Conservation (phyloP, 2,888 invertebrate genomes). For the Ptychoptera contaminata region DNA sequence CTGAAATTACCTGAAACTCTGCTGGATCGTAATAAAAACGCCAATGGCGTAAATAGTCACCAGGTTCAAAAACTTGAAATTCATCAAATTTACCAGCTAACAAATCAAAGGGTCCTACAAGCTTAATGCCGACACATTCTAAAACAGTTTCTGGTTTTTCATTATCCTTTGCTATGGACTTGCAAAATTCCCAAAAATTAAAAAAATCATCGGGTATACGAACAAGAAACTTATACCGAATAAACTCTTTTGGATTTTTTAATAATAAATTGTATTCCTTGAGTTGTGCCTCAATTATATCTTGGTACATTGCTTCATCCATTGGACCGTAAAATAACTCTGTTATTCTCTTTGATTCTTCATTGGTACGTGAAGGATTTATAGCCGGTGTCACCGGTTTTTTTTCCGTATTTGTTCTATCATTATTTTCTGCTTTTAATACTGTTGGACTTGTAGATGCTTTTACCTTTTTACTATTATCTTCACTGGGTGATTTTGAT, state of each 20-base stretch:
- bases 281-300: too few relatives aligned
- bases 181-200: slow-evolving; percentile 64
- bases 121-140: slow-evolving; percentile 44
- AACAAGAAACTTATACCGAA: slow-evolving; percentile 60
- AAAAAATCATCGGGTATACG: slow-evolving; percentile 87
- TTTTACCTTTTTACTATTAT: not conserved
- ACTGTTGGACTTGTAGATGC: not conserved
- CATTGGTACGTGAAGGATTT: not conserved
- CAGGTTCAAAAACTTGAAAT: slow-evolving; percentile 36
- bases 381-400: not conserved
- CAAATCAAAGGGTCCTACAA: slow-evolving; percentile 83
- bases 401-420: not conserved
- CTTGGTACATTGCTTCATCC: too few relatives aligned
- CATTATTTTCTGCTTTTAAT: not conserved
- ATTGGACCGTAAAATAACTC: too few relatives aligned
- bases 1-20: slow-evolving; percentile 79
- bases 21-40: slow-evolving; percentile 89
- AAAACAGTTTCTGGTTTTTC: slow-evolving; percentile 42
- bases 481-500: not conserved
- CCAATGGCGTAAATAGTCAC: slow-evolving; percentile 66
- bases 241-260: slow-evolving; percentile 35
- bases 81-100: slow-evolving; percentile 43
- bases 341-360: too few relatives aligned
- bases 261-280: slow-evolving; percentile 31
- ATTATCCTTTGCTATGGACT: slow-evolving; percentile 35